Conservation (phyloP, 2,113 vertebrate genomes). For the Monopterus albus region DNA sequence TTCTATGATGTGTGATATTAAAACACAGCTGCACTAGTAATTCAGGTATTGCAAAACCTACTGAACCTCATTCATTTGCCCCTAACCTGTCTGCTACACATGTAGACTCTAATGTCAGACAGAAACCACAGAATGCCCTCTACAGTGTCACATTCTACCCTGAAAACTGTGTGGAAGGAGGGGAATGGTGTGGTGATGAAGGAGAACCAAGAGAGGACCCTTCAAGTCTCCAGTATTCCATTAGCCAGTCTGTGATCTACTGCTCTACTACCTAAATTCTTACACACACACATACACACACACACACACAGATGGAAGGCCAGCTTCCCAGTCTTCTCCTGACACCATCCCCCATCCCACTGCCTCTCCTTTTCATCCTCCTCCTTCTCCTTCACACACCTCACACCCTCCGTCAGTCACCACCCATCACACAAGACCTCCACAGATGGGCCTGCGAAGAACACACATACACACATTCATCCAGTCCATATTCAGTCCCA, state of each 20-base stretch:
- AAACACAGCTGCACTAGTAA: not conserved
- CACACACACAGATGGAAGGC: slow-evolving; percentile 43
- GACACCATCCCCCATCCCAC: slow-evolving; percentile 58
- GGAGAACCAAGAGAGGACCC: slow-evolving; percentile 59
- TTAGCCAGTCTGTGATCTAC: slow-evolving; percentile 76
- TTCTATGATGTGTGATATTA: not conserved
- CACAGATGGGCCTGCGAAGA: slow-evolving; percentile 61
- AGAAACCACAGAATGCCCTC: not conserved
- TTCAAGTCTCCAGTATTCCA: slow-evolving; percentile 75
- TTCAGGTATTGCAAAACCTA: not conserved
- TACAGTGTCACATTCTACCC: slow-evolving; percentile 15
- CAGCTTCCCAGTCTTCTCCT: slow-evolving; percentile 33
- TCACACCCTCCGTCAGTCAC: slow-evolving; percentile 69
- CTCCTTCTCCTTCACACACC: slow-evolving; percentile 56
- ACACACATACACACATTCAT: slow-evolving; percentile 21
- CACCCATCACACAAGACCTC: slow-evolving; percentile 71
- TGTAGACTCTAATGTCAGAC: not conserved
- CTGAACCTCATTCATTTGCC: not conserved
- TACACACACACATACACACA: slow-evolving; percentile 23
- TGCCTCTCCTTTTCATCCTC: slow-evolving; percentile 46
- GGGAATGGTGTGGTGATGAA: slow-evolving; percentile 42
- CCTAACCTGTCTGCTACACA: not conserved
- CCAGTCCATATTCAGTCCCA: not conserved
- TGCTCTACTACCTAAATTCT: slow-evolving; percentile 37
- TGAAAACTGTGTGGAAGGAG: slow-evolving; percentile 33